Evolutionary conservation across 2,797 vertebrate genomes (phyloP), one percentile per base, ranked within the genome.

Genomic region (Thalassophryne amazonica): DNA sequence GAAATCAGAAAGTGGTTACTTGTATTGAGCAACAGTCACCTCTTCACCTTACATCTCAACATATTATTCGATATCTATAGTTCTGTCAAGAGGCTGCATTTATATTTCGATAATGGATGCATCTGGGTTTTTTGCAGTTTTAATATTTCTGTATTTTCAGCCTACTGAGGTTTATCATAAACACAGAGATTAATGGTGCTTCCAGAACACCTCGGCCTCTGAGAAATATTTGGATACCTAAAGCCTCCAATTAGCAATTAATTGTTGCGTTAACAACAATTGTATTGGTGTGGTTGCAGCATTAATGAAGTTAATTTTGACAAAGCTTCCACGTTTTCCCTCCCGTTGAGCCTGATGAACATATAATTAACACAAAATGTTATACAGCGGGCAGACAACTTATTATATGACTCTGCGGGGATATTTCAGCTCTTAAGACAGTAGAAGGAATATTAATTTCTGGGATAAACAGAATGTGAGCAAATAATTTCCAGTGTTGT

Each of bases 281-380:
- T 20, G 15, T 2, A 31, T 3, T 23, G 43, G 39, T 51, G 37
- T 36, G 16, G 62, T 47, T 53, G 8, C 9, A 24, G 18, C 34
- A 17, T 57, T 51, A 73, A 62, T 71, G 63, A 63, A 37, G 12
- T 27, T 36, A 11, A 47, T 61, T 32, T 35, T 58, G 40, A 49
- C 21, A 31, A 34, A 59, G 8, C 4, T 1, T 28, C 22, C 0
- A 12, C 3, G 22, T 52, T 52, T 29, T 24, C 14, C 6, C 16
- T 18, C 6, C 16, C 18, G 22, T 43, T 33, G 19, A 46, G 56
- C 40, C 42, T 32, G 11, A 35, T 33, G 27, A 56, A 60, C 32
- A 16, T 42, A 36, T 39, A 53, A 72, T 60, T 54, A 70, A 58
- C 27, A 20, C 38, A 19, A 30, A 20, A 30, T 42, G 20, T 28